Evolutionary conservation across 1,140 invertebrate genomes (phyloP), one percentile per base, ranked within the genome.

Genomic region (Zaprionus capensis): DNA sequence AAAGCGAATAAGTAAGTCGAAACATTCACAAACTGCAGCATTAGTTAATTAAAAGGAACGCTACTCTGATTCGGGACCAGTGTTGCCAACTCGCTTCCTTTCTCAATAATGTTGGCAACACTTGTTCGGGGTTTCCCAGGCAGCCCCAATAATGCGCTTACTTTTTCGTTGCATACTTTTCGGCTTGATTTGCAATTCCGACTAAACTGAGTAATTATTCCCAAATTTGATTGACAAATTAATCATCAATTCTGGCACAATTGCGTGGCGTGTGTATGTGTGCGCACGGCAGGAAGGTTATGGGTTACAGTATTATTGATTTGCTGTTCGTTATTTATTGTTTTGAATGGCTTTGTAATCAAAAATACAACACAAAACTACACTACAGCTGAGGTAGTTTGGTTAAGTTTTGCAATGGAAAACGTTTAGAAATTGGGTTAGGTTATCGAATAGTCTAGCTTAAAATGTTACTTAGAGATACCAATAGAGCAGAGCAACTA

Each of bases 231-330:
- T 51, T 49, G 22, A 36, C 41, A 46, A 72, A 24, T 66, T 67
- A 66, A 67, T 66, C 72, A 56, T 14, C 75, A 58, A 63, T 72
- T 53, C 38, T 24, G 26, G 26, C 56, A 12, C 17, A 58, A 22
- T 58, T 4, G 11, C 9, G 17, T 36, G 17, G 26, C 11, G 12
- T 41, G 36, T 59, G 34, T 59, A 46, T 68, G 62, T 80, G 83
- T 80, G 71, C 82, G 78, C 73, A 79, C 87, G 82, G 87, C 87
- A 91, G 87, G 83, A 91, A 84, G 87, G 85, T 82, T 73, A 36
- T 74, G 56, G n/a, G 7, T 46, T 46, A 9, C 41, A 46, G n/a
- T 74, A 73, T 65, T 78, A 28, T 63, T 64, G 24, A 34, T 71
- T 72, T n/a, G 7, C n/a, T 36, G 31, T 66, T 49, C 55, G 12